These are phyloP conservation scores for Benthochromis sp. DNA, from an alignment of 2,113 vertebrate species.

Conservation along the genomic window DNA sequence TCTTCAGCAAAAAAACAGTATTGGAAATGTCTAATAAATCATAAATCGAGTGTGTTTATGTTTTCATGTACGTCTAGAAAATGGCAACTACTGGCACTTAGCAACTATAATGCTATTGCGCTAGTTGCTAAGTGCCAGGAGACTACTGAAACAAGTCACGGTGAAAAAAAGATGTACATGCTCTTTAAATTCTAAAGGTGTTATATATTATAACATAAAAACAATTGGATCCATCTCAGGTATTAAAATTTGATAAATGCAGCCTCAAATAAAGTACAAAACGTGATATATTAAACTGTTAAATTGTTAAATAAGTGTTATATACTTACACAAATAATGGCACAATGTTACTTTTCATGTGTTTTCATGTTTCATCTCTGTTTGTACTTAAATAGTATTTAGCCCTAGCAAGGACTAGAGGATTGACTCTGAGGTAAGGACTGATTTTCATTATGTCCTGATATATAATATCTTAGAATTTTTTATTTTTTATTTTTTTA, in stretches of 20 bases:
- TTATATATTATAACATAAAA: neutral
- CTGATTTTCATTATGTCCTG: neutral
- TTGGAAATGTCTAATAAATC: neutral
- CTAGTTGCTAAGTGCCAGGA: neutral
- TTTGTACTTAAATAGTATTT: neutral
- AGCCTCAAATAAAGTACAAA: neutral
- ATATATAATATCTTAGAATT: neutral
- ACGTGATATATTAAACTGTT: neutral
- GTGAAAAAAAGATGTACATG: neutral
- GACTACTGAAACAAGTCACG: neutral
- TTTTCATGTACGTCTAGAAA: neutral
- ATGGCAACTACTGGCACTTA: neutral
- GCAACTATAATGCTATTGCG: neutral
- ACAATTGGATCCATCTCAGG: neutral
- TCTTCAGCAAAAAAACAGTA: neutral
- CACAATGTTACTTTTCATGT: neutral
- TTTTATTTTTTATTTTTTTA: neutral
- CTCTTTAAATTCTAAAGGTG: neutral
- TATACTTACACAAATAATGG: neutral
- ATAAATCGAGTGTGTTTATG: neutral
- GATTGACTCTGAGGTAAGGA: neutral
- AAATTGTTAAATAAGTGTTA: neutral
- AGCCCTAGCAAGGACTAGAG: accelerated
- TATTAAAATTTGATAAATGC: neutral
- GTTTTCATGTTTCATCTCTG: neutral